Evolutionary conservation across 1,140 invertebrate species (phyloP).

Genomic region (Teleopsis dalmanni): DNA sequence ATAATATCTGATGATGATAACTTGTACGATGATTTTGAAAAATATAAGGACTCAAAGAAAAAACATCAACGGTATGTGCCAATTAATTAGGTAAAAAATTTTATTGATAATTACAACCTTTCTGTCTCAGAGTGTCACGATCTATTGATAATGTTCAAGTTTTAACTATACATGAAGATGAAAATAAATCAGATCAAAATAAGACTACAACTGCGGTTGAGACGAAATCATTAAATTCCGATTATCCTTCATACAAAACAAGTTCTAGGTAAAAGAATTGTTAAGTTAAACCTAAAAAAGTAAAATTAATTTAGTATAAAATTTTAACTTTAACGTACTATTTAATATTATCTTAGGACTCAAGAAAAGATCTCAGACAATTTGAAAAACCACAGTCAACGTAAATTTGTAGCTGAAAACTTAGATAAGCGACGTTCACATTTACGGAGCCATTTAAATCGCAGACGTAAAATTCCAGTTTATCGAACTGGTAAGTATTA

Average conservation of each 20-base stretch:
- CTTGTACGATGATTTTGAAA: slow-evolving; percentile 32
- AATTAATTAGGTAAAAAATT: neutral
- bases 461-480: slow-evolving; percentile 5
- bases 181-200: no score
- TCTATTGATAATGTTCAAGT: neutral
- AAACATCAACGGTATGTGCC: slow-evolving; percentile 22
- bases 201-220: no score
- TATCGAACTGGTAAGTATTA: no score
- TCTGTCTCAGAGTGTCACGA: neutral
- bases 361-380: no score
- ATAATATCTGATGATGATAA: slow-evolving; percentile 6
- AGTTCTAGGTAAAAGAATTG: no score
- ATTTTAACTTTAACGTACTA: no score
- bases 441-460: neutral
- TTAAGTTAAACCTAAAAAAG: no score
- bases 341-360: no score
- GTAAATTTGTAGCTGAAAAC: neutral
- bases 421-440: neutral
- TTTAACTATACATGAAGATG: neutral
- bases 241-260: no score
- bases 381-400: no score
- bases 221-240: no score
- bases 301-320: no score
- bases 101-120: neutral
- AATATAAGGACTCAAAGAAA: slow-evolving; percentile 28